Percentiles rank a stretch among this genome's conserved stretches.
Evolutionary conservation across 2,888 invertebrate genomes (phyloP).

Genomic region (Acanthosepion pharaonis): DNA sequence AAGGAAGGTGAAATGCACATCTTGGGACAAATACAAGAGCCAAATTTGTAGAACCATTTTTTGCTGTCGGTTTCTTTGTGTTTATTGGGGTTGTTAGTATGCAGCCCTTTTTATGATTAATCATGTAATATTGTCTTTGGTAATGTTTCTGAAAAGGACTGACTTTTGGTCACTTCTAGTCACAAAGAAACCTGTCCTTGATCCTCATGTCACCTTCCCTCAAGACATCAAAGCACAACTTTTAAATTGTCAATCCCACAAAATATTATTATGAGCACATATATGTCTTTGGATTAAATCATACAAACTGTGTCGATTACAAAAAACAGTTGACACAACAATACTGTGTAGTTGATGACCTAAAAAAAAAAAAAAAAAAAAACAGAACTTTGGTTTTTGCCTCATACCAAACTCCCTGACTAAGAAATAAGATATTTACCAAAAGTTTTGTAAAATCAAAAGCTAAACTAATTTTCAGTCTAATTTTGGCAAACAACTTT

Average conservation of each 20-base stretch:
- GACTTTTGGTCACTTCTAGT: not conserved
- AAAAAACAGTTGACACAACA: not conserved
- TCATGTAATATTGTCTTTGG: not conserved
- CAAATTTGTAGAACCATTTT: not conserved
- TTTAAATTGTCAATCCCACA: not conserved
- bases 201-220: not conserved
- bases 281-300: not conserved
- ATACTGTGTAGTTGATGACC: not conserved
- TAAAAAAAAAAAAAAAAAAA: not conserved
- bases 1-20: not conserved
- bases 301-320: not conserved
- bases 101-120: not conserved
- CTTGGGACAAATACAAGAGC: not conserved
- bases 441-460: too few relatives aligned
- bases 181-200: not conserved
- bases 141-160: not conserved
- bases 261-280: not conserved
- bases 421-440: too few relatives aligned
- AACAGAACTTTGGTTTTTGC: not conserved
- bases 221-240: not conserved
- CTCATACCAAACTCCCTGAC: too few relatives aligned
- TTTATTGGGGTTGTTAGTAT: not conserved
- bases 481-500: not conserved
- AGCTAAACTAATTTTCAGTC: too few relatives aligned
- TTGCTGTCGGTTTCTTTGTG: not conserved